Conservation (phyloP, 2,113 vertebrate species). For the Malurus alboscapulatus region DNA sequence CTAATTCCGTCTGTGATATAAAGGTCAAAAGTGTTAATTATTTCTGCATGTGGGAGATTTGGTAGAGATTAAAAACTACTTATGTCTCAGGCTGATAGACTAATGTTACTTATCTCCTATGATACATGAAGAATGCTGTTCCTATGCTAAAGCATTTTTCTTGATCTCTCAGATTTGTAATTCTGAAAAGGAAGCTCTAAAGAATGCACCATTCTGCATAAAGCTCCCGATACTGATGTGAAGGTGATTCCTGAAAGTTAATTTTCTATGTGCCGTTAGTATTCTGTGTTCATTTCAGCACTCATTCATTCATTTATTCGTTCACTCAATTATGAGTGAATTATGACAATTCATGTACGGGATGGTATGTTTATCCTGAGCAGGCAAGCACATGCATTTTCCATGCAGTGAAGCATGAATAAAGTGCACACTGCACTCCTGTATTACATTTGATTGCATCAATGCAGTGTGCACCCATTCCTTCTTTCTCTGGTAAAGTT, state of each 20-base stretch:
- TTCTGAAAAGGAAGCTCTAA: not conserved
- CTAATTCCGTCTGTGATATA: not conserved
- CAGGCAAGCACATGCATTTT: not conserved
- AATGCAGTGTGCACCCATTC: not conserved
- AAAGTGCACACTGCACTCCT: fast-evolving
- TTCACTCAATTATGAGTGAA: not conserved
- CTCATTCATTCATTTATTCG: not conserved
- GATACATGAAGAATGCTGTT: not conserved
- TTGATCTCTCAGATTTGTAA: not conserved
- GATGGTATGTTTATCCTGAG: not conserved
- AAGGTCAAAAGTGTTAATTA: not conserved
- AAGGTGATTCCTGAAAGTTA: not conserved
- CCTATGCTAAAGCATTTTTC: not conserved
- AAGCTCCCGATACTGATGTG: not conserved
- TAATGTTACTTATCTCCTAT: not conserved
- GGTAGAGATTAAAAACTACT: not conserved
- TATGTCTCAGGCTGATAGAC: not conserved
- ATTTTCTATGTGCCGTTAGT: not conserved
- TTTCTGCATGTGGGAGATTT: not conserved
- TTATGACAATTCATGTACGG: not conserved
- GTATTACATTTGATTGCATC: not conserved
- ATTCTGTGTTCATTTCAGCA: not conserved
- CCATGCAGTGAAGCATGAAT: not conserved
- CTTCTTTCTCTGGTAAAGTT: not conserved
- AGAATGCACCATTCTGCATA: not conserved